Conservation (phyloP, 2,113 vertebrate species). For the Nibea coibor region DNA sequence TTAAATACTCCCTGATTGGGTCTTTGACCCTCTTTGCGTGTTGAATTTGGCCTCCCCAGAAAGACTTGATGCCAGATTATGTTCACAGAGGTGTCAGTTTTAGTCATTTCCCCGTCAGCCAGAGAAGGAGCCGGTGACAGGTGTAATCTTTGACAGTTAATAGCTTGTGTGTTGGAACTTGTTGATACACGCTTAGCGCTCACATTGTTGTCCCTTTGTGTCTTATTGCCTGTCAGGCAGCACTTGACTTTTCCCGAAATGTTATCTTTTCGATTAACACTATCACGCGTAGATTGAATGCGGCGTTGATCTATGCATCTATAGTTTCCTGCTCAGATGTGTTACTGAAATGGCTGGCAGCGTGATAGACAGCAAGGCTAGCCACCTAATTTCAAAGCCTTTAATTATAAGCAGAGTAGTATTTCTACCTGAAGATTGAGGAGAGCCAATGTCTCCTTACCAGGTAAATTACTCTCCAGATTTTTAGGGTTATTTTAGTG, state of each 20-base stretch:
- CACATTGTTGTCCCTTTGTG: conserved; percentile 29
- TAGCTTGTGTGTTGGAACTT: conserved; percentile 57
- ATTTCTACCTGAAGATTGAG: conserved; percentile 3
- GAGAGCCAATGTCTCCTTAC: not conserved
- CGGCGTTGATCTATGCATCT: conserved; percentile 1
- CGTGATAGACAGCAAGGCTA: not conserved
- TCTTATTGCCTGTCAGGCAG: conserved; percentile 6
- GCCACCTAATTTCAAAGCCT: conserved; percentile 14
- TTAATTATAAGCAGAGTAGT: conserved; percentile 24
- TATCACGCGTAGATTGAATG: not conserved
- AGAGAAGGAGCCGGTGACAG: conserved; percentile 57
- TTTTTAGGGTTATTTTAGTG: conserved; percentile 14
- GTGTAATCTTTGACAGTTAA: conserved; percentile 63
- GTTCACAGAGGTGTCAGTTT: conserved; percentile 59
- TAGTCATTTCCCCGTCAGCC: conserved; percentile 49
- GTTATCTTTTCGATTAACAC: conserved; percentile 5
- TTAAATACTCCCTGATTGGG: conserved; percentile 18
- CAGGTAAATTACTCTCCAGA: conserved; percentile 3
- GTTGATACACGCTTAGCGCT: conserved; percentile 42
- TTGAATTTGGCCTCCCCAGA: conserved; percentile 42
- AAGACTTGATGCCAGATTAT: conserved; percentile 37
- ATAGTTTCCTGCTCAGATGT: not conserved
- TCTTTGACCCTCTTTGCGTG: conserved; percentile 38
- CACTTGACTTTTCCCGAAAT: conserved; percentile 22
- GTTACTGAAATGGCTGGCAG: not conserved